phyloP scores from a whole-genome alignment of 2,888 invertebrate species.

The Timema podura region DNA sequence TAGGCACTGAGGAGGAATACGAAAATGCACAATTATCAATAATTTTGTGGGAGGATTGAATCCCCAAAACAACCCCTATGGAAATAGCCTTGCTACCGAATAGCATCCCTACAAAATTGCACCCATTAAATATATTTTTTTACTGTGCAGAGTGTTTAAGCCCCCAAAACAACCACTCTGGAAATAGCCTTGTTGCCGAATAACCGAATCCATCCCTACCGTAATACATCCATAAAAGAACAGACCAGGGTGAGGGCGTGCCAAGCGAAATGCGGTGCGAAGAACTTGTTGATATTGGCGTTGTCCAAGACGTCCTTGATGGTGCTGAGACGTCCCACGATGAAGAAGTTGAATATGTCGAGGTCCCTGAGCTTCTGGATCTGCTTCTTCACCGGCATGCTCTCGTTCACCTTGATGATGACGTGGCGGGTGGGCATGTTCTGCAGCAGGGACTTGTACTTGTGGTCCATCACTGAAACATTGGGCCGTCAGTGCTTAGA shows the following conservation, averaged over 20 bases:
- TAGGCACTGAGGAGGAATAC: too few species aligned
- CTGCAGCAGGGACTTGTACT: slow-evolving; percentile 83
- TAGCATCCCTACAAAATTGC: too few species aligned
- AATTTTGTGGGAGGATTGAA: too few species aligned
- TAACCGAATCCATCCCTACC: too few species aligned
- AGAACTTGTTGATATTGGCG: slow-evolving; percentile 70
- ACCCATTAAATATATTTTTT: too few species aligned
- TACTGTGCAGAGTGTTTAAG: too few species aligned
- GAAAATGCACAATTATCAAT: too few species aligned
- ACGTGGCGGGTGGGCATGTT: slow-evolving; percentile 89
- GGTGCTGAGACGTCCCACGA: slow-evolving; percentile 69
- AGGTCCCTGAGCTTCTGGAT: slow-evolving; percentile 68
- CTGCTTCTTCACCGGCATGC: slow-evolving; percentile 51
- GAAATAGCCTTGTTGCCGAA: too few species aligned
- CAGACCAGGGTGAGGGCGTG: slow-evolving; percentile 68
- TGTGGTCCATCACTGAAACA: slow-evolving; percentile 80
- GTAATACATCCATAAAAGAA: neutral
- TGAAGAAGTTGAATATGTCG: slow-evolving; percentile 86
- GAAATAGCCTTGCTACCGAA: too few species aligned
- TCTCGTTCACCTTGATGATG: slow-evolving; percentile 50
- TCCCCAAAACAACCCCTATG: too few species aligned
- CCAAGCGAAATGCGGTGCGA: slow-evolving; percentile 84
- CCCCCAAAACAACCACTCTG: too few species aligned
- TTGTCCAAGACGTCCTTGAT: slow-evolving; percentile 65
- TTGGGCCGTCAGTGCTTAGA: slow-evolving; percentile 28